phyloP scores from a whole-genome alignment of 2,113 vertebrate genomes.

The Muscicapa adusta region DNA sequence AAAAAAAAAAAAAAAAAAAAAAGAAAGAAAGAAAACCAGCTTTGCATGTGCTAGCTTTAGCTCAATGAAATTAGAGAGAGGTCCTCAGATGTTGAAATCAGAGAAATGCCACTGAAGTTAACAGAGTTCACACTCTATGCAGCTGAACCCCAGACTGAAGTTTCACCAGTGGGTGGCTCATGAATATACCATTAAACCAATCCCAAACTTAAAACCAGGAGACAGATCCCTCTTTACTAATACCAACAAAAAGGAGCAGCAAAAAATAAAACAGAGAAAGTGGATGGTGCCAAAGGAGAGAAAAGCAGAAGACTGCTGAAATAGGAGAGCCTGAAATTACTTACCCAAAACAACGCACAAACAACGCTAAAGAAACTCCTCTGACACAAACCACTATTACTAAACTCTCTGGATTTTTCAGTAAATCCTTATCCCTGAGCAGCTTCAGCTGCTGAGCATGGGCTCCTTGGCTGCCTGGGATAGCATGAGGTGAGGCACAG shows the following conservation, averaged over 20 bases:
- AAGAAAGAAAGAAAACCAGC: fast-evolving
- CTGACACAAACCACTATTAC: background rate
- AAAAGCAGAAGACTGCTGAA: background rate
- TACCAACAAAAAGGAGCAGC: background rate
- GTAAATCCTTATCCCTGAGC: background rate
- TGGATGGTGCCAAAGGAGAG: background rate
- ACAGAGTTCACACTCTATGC: background rate
- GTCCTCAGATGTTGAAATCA: background rate
- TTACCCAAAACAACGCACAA: background rate
- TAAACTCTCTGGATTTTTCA: background rate
- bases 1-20: background rate
- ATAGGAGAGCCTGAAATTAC: background rate
- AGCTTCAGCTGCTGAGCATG: background rate
- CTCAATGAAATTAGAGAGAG: background rate
- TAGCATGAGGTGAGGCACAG: background rate
- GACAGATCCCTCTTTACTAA: background rate
- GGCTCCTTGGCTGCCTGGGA: background rate
- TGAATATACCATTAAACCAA: background rate
- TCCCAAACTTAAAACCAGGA: background rate
- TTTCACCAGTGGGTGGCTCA: background rate
- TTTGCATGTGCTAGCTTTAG: background rate
- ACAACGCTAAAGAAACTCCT: background rate
- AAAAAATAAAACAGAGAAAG: background rate
- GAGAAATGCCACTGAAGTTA: background rate
- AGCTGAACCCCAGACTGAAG: background rate